Percentiles rank a stretch among this genome's conserved stretches.
phyloP scores from a whole-genome alignment of 2,797 vertebrate species.

The Echeneis naucrates region DNA sequence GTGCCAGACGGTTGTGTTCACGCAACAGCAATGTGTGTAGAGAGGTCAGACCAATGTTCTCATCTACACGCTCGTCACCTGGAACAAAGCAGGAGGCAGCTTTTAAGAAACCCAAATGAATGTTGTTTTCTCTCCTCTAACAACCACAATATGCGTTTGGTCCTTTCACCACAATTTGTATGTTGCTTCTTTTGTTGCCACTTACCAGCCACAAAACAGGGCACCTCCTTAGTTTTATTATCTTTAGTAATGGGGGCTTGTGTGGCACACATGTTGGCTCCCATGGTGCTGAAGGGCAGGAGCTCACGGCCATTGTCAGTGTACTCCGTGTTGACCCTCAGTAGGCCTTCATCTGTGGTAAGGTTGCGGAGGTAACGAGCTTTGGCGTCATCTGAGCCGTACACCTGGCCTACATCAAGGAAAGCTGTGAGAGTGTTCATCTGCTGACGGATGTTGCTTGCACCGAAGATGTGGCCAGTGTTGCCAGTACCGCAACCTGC shows the following conservation, averaged over 20 bases:
- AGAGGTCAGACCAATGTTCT: conserved; percentile 84
- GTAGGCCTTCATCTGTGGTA: conserved; percentile 77
- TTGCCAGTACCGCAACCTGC: conserved; percentile 79
- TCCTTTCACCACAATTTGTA: not conserved
- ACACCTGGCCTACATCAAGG: conserved; percentile 87
- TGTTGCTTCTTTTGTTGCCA: not conserved
- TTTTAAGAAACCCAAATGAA: not conserved
- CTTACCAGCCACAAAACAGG: conserved; percentile 89
- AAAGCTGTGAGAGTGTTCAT: conserved; percentile 88
- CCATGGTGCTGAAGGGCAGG: conserved; percentile 80
- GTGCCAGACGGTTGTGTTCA: conserved; percentile 90
- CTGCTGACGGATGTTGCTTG: conserved; percentile 81
- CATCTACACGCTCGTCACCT: conserved; percentile 85
- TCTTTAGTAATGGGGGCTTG: conserved; percentile 66
- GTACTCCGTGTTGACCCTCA: conserved; percentile 84
- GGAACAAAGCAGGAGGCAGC: not conserved
- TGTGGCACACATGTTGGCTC: conserved; percentile 82
- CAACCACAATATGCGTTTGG: not conserved
- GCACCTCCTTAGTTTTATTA: conserved; percentile 70
- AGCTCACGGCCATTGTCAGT: conserved; percentile 80
- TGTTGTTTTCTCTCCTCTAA: not conserved
- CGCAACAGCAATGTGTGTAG: conserved; percentile 88
- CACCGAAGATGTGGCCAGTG: conserved; percentile 61
- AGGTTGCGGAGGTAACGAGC: conserved; percentile 82
- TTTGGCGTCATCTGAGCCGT: conserved; percentile 79